These are phyloP conservation scores for Lithosia quadra DNA, from an alignment of 2,888 invertebrate species.

Conservation along the genomic window DNA sequence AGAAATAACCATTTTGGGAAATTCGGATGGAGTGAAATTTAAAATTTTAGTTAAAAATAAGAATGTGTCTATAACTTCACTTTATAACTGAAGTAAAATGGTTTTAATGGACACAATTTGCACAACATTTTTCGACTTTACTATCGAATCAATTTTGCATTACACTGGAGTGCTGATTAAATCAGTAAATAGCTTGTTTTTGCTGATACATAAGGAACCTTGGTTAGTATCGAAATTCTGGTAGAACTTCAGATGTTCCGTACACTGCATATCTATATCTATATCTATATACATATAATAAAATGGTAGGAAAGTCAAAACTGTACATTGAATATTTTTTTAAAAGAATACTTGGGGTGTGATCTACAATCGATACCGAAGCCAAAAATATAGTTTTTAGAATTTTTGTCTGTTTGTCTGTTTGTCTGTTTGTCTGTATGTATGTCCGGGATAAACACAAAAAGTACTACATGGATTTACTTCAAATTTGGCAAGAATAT, in stretches of 20 bases:
- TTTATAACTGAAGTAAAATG: not conserved
- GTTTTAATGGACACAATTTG: not conserved
- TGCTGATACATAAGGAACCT: not conserved
- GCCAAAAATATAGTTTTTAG: too few relatives aligned
- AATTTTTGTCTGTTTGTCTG: too few relatives aligned
- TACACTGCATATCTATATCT: not conserved
- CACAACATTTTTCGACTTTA: not conserved
- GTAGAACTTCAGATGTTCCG: not conserved
- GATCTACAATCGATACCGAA: too few relatives aligned
- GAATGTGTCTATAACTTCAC: not conserved
- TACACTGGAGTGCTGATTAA: not conserved
- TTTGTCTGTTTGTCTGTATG: too few relatives aligned
- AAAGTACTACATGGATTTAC: too few relatives aligned
- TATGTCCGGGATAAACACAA: too few relatives aligned
- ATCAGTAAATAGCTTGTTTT: not conserved
- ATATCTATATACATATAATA: too few relatives aligned
- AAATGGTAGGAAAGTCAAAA: too few relatives aligned
- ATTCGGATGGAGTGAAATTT: not conserved
- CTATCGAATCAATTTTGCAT: not conserved
- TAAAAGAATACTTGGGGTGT: too few relatives aligned
- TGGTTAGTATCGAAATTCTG: not conserved
- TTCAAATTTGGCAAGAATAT: too few relatives aligned
- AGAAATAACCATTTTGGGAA: not conserved
- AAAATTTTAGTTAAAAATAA: not conserved
- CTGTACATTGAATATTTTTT: too few relatives aligned